Evolutionary conservation across 2,113 vertebrate species (phyloP), one percentile per base, ranked within the genome.

Genomic region (Halcyon senegalensis): DNA sequence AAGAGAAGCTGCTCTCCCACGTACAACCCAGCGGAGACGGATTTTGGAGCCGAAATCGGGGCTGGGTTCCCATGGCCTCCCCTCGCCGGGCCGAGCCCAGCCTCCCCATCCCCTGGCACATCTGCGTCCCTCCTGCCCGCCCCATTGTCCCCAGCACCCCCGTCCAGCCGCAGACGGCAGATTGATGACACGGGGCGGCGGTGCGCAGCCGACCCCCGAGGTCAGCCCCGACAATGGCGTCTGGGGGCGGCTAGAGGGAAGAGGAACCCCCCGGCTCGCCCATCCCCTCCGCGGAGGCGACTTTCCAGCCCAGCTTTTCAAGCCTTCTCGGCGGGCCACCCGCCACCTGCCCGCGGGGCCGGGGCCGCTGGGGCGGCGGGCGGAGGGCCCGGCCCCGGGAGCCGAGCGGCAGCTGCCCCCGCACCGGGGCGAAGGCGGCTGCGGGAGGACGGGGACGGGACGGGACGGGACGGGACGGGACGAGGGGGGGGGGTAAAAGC

Each of bases 211-310:
- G 39, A 90, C 88, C 50, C 21, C 2, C 17, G 5, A 18, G 69
- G 96, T 97, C 95, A 94, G 58, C 44, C 15, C 79, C 6, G 6
- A 96, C 94, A 85, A 77, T 5, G 16, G 63, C 44, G 5, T 51
- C 43, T 46, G 43, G 43, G 83, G 30, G 56, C 8, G 11, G 56
- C 1, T 21, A 39, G 50, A 18, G n/a, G 68, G 9, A 68, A 53
- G 64, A 59, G 55, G 30, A 39, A 44, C 74, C 84, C 46, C 70
- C 37, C 39, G 33, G 82, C 8, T 7, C 18, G 8, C 44, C 78
- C 78, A 1, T 12, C 28, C 18, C 48, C 59, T 27, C 37, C 10
- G 4, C 31, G 13, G 46, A 85, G 48, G 11, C 25, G 73, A 90
- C 48, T 59, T 67, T 58, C 58, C 48, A 78, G 37, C 46, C 43